Conservation (phyloP, 2,888 invertebrate genomes). For the Epinotia ramella region DNA sequence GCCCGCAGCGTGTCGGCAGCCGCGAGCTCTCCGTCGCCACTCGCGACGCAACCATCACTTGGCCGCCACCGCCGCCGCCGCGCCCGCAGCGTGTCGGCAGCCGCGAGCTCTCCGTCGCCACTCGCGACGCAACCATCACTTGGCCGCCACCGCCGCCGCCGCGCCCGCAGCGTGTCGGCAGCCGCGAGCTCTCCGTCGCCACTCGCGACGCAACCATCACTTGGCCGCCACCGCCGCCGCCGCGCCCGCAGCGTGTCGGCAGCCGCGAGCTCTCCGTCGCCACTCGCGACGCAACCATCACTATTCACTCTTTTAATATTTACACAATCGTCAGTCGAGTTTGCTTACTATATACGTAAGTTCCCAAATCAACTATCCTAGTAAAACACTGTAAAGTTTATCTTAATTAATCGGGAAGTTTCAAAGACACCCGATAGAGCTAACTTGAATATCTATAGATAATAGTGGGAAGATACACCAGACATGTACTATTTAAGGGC, state of each 20-base stretch:
- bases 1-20: too few relatives aligned
- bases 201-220: conserved; percentile 9
- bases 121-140: too few relatives aligned
- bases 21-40: too few relatives aligned
- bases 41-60: too few relatives aligned
- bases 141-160: too few relatives aligned
- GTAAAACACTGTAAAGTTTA: conserved; percentile 36
- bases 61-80: too few relatives aligned
- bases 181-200: background rate
- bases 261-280: background rate
- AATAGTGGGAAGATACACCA: background rate
- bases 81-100: too few relatives aligned
- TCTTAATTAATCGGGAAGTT: conserved; percentile 18
- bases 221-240: too few relatives aligned
- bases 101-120: too few relatives aligned
- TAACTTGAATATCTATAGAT: background rate
- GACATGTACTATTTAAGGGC: background rate
- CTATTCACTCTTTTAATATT: conserved; percentile 22
- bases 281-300: conserved; percentile 6
- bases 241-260: background rate
- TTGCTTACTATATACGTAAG: conserved; percentile 28
- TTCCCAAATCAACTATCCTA: conserved; percentile 24
- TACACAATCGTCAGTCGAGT: conserved; percentile 41
- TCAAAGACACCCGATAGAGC: background rate
- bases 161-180: background rate